Evolutionary conservation across 2,113 vertebrate genomes (phyloP).

Genomic region (Accipiter cooperii): DNA sequence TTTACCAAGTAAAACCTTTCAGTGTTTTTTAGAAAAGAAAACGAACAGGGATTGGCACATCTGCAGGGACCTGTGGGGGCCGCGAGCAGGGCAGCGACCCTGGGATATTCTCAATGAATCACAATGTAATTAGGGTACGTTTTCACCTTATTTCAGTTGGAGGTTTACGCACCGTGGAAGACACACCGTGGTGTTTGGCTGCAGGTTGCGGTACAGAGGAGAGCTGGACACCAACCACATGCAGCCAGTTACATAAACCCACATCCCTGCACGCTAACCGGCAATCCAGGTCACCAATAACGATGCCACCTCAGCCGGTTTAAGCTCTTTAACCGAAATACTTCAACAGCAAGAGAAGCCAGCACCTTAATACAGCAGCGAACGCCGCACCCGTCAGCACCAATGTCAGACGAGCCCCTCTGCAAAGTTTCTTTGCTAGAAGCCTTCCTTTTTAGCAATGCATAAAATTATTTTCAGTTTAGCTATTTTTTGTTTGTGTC

Average conservation of each 20-base stretch:
- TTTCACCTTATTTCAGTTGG: background rate
- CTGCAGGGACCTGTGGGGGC: background rate
- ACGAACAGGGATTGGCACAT: background rate
- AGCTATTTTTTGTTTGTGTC: background rate
- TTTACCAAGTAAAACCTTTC: background rate
- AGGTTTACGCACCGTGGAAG: background rate
- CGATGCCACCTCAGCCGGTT: background rate
- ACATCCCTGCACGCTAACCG: background rate
- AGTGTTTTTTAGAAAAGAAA: background rate
- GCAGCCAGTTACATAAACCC: background rate
- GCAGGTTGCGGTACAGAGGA: background rate
- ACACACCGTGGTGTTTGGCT: accelerated
- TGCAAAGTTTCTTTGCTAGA: background rate
- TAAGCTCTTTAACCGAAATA: background rate
- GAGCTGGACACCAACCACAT: background rate
- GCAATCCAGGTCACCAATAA: background rate
- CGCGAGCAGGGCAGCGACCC: accelerated
- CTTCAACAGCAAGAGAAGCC: background rate
- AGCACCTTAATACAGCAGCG: background rate
- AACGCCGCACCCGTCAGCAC: background rate
- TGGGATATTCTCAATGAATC: background rate
- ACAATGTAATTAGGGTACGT: accelerated
- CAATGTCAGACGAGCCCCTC: background rate
- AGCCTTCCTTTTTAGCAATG: background rate
- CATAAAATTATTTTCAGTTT: background rate